Base-by-base conservation (phyloP, 2,888 invertebrate genomes). In the Gonocerus acuteangulatus region DNA sequence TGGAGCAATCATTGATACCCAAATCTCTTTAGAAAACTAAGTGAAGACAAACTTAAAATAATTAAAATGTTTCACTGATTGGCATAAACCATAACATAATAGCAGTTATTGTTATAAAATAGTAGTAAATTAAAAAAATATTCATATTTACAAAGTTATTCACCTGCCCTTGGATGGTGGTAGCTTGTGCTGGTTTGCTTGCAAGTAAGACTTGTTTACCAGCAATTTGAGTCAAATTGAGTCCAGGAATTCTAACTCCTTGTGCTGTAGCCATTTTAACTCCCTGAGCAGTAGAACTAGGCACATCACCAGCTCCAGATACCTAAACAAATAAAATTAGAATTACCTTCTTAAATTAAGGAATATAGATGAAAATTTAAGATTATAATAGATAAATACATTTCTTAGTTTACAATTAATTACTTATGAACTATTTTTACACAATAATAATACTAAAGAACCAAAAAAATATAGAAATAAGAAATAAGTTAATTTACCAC, bases 141-240 rank as follows among this genome's bases (percentile, higher is more conserved):
- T n/a, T n/a, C n/a, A n/a, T n/a, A n/a, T n/a, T n/a, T n/a, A n/a
- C n/a, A n/a, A n/a, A n/a, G n/a, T n/a, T n/a, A n/a, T n/a, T n/a
- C n/a, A 61, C 61, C 61, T 65, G 65, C 2, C 65, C 65, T 42
- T 65, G 65, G 2, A 65, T 34, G 58, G 67, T 34, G 34, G 62
- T n/a, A 54, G 58, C 48, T 47, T 44, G 44, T 3, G 42, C 11
- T 19, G 67, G 67, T 60, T 77, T 75, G 67, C 77, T 77, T 1
- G 80, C 77, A 48, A 81, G 73, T 51, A 81, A 72, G 13, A 81
- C 77, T 22, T 79, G 80, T 70, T 81, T 81, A 6, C 80, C 80
- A 48, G 77, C 78, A 27, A 81, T 74, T 61, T 79, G 78, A 1
- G 80, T 77, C 60, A 81, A 71, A 69, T 80, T 78, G 49, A 78